Percentiles rank a stretch among this genome's conserved stretches.
These are phyloP conservation scores for Leptatherina wallacei DNA, from an alignment of 2,797 vertebrate species.

Conservation along the genomic window DNA sequence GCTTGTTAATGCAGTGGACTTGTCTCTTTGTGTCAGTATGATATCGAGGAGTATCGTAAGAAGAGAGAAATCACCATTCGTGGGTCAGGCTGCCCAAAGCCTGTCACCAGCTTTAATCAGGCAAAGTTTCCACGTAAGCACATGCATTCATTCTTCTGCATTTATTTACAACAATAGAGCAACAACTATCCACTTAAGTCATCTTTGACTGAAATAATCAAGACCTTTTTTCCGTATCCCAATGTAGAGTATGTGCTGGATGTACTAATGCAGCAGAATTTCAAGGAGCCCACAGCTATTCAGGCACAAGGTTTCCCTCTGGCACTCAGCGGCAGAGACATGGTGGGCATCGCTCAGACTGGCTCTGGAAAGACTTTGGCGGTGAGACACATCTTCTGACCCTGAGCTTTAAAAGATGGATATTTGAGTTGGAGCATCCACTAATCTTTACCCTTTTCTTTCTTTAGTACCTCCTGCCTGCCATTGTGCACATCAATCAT, in stretches of 20 bases:
- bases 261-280: slow-evolving; percentile 92
- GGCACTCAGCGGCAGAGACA: slow-evolving; percentile 93
- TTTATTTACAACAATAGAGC: neutral
- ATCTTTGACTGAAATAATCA: neutral
- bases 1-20: neutral
- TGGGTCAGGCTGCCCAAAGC: slow-evolving; percentile 89
- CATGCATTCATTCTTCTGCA: slow-evolving; percentile 14
- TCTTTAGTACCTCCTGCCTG: slow-evolving; percentile 91
- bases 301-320: slow-evolving; percentile 95
- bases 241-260: slow-evolving; percentile 92
- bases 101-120: slow-evolving; percentile 89
- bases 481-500: slow-evolving; percentile 97
- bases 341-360: slow-evolving; percentile 97
- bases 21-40: slow-evolving; percentile 82
- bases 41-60: slow-evolving; percentile 89
- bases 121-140: slow-evolving; percentile 94
- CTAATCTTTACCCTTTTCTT: neutral
- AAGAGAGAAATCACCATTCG: slow-evolving; percentile 95
- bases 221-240: neutral
- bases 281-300: slow-evolving; percentile 95
- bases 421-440: neutral
- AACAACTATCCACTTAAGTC: neutral
- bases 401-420: neutral
- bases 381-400: slow-evolving; percentile 74
- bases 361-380: slow-evolving; percentile 95